Evolutionary conservation across 2,888 invertebrate genomes (phyloP).

Genomic region (Galeruca laticollis): DNA sequence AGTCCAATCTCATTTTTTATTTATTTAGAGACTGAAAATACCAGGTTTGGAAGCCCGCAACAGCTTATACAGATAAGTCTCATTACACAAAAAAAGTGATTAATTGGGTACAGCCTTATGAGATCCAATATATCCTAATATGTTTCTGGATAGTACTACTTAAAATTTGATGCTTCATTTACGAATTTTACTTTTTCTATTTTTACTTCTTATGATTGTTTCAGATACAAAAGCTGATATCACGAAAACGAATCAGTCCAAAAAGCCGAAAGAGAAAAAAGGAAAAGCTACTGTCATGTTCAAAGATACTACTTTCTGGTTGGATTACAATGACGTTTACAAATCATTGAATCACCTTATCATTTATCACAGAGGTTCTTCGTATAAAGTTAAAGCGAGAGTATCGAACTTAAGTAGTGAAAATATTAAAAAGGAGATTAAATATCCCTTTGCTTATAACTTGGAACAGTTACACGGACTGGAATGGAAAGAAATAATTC

Average conservation of each 20-base stretch:
- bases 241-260: not conserved
- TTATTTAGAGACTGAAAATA: too few relatives aligned
- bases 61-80: too few relatives aligned
- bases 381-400: constrained; percentile 52
- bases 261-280: constrained; percentile 21
- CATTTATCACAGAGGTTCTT: constrained; percentile 60
- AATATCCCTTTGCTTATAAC: constrained; percentile 1
- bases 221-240: not conserved
- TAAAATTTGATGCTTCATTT: not conserved
- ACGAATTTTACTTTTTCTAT: not conserved
- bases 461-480: constrained; percentile 18
- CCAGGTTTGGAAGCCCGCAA: too few relatives aligned
- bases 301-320: constrained; percentile 58
- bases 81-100: too few relatives aligned
- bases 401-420: constrained; percentile 52
- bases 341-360: constrained; percentile 50
- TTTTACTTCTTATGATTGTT: too few relatives aligned
- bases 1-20: too few relatives aligned
- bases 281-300: constrained; percentile 2
- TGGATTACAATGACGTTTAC: constrained; percentile 57
- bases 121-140: too few relatives aligned
- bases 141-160: too few relatives aligned
- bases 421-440: constrained; percentile 27
- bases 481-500: constrained; percentile 48
- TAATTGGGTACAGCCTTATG: too few relatives aligned